Conservation (phyloP, 2,797 vertebrate species). For the Emydoidea blandingii region DNA sequence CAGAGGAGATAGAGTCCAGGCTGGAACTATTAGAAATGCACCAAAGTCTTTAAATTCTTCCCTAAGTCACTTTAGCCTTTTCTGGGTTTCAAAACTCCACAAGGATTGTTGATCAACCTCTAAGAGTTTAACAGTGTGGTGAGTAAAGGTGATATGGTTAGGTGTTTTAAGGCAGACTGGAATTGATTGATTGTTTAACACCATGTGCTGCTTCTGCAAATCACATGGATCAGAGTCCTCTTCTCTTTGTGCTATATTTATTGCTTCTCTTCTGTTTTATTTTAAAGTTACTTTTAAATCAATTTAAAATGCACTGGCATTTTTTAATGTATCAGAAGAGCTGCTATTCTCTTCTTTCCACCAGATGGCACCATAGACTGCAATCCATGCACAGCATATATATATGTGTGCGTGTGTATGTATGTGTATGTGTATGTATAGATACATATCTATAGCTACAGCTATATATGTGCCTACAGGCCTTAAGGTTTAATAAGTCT, state of each 20-base stretch:
- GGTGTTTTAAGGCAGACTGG: background rate
- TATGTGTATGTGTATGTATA: background rate
- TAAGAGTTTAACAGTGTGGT: background rate
- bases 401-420: background rate
- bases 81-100: conserved; percentile 20
- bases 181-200: background rate
- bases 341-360: conserved; percentile 73
- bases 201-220: background rate
- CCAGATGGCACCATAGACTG: conserved; percentile 84
- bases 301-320: background rate
- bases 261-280: background rate
- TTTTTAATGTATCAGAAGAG: background rate
- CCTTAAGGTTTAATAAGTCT: background rate
- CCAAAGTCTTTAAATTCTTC: background rate
- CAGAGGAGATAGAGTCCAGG: background rate
- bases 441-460: background rate
- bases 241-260: background rate
- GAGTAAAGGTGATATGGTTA: background rate
- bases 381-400: background rate
- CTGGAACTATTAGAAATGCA: background rate
- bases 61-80: conserved; percentile 2
- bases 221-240: background rate
- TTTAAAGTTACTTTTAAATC: background rate
- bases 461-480: background rate
- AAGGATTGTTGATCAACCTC: background rate